Evolutionary conservation across 2,888 invertebrate species (phyloP).

Genomic region (Epirrhoe tristata): DNA sequence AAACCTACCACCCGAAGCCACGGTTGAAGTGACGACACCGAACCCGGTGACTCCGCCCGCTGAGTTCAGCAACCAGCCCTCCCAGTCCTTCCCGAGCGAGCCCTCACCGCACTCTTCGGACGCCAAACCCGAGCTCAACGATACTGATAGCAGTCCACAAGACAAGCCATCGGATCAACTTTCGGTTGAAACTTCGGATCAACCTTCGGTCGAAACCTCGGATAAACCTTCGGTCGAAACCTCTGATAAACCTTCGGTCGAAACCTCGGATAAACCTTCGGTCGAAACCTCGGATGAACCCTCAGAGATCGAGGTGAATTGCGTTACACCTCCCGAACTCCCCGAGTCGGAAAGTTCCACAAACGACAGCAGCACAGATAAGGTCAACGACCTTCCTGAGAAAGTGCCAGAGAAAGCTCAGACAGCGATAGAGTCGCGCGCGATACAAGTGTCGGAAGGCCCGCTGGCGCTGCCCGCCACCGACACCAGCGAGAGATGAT

Average conservation of each 20-base stretch:
- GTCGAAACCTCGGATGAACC: too few species aligned
- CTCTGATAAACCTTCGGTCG: too few species aligned
- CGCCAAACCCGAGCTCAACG: background rate
- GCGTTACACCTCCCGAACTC: background rate
- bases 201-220: too few species aligned
- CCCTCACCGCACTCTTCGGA: background rate
- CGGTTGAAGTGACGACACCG: slow-evolving; percentile 8
- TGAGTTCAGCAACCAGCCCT: slow-evolving; percentile 14
- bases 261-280: background rate
- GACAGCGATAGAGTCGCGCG: background rate
- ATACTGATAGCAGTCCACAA: background rate
- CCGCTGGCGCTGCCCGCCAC: slow-evolving; percentile 1
- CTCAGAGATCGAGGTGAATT: background rate
- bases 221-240: too few species aligned
- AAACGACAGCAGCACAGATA: background rate
- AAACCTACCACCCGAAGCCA: slow-evolving; percentile 13
- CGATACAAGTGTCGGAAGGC: slow-evolving; percentile 8
- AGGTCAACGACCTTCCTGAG: slow-evolving; percentile 10
- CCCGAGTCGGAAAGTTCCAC: background rate
- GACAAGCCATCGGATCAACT: background rate
- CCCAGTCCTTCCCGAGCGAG: background rate
- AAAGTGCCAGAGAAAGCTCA: slow-evolving; percentile 4
- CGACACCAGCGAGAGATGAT: slow-evolving; percentile 40
- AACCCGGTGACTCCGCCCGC: slow-evolving; percentile 25
- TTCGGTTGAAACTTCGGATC: too few species aligned